Evolutionary conservation across 1,140 invertebrate genomes (phyloP).

Genomic region (Probaryconus sp.): DNA sequence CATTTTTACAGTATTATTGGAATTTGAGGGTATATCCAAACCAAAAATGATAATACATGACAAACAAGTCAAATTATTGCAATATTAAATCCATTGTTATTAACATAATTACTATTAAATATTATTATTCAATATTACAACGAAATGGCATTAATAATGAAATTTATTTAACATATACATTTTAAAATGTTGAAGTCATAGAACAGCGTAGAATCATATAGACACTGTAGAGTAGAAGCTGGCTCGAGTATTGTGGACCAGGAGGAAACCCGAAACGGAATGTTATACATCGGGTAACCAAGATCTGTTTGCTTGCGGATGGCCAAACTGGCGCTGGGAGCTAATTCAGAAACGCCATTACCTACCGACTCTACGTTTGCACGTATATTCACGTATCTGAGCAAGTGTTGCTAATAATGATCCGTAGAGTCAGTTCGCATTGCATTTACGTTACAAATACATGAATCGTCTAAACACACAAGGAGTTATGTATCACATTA

Average conservation of each 20-base stretch:
- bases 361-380: slow-evolving; percentile 75
- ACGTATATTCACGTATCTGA: slow-evolving; percentile 57
- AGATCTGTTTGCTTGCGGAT: slow-evolving; percentile 78
- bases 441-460: slow-evolving; percentile 55
- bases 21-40: too few relatives aligned
- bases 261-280: slow-evolving; percentile 64
- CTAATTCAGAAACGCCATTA: slow-evolving; percentile 78
- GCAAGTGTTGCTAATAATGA: slow-evolving; percentile 58
- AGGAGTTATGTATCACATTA: slow-evolving; percentile 48
- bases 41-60: too few relatives aligned
- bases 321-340: slow-evolving; percentile 77
- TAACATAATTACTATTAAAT: too few relatives aligned
- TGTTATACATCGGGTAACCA: slow-evolving; percentile 78
- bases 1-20: too few relatives aligned
- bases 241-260: slow-evolving; percentile 60
- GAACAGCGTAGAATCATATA: slow-evolving; percentile 3
- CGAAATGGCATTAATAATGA: too few relatives aligned
- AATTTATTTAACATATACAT: too few relatives aligned
- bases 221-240: slow-evolving; percentile 29
- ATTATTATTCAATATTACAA: too few relatives aligned
- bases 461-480: slow-evolving; percentile 47
- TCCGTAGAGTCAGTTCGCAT: slow-evolving; percentile 58
- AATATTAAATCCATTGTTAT: too few relatives aligned
- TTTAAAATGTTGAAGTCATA: slow-evolving; percentile 8
- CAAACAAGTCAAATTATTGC: too few relatives aligned